A percentile compares a stretch with the other conserved stretches of the same genome.
Conservation (phyloP, 2,888 invertebrate genomes). For the Laspeyria flexula region DNA sequence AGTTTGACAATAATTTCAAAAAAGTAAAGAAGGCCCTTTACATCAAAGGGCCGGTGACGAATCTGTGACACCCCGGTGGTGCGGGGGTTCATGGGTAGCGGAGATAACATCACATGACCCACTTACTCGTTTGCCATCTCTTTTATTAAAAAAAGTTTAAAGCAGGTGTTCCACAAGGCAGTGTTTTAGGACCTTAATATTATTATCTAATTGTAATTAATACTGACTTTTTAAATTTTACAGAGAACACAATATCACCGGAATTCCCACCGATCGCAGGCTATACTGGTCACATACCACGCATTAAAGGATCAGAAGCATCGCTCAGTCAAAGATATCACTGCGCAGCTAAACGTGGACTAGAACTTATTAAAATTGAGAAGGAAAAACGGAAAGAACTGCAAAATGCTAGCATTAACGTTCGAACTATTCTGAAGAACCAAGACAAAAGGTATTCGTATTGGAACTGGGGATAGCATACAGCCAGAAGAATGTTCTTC, state of each 20-base stretch:
- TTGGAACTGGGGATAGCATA: constrained; percentile 85
- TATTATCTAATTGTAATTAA: too few relatives aligned
- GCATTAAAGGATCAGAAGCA: constrained; percentile 88
- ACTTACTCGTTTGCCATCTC: too few relatives aligned
- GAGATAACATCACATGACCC: too few relatives aligned
- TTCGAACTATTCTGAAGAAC: constrained; percentile 72
- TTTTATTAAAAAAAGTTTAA: background rate
- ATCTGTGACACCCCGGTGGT: too few relatives aligned
- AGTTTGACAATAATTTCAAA: too few relatives aligned
- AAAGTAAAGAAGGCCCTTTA: too few relatives aligned
- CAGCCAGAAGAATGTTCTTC: constrained; percentile 84
- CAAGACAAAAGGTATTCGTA: constrained; percentile 78
- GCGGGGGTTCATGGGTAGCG: too few relatives aligned
- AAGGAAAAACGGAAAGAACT: constrained; percentile 79
- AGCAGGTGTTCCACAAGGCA: constrained; percentile 30
- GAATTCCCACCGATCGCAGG: constrained; percentile 90
- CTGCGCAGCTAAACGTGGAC: constrained; percentile 88
- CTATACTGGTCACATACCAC: constrained; percentile 90
- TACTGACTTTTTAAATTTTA: constrained; percentile 39
- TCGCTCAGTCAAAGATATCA: constrained; percentile 89
- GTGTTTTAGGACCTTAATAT: constrained; percentile 13
- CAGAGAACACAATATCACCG: constrained; percentile 88
- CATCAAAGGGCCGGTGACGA: too few relatives aligned
- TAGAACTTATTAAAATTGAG: constrained; percentile 86
- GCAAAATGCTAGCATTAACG: constrained; percentile 69